phyloP scores from a whole-genome alignment of 2,888 invertebrate genomes.

The Pycnomerus fuliginosus region DNA sequence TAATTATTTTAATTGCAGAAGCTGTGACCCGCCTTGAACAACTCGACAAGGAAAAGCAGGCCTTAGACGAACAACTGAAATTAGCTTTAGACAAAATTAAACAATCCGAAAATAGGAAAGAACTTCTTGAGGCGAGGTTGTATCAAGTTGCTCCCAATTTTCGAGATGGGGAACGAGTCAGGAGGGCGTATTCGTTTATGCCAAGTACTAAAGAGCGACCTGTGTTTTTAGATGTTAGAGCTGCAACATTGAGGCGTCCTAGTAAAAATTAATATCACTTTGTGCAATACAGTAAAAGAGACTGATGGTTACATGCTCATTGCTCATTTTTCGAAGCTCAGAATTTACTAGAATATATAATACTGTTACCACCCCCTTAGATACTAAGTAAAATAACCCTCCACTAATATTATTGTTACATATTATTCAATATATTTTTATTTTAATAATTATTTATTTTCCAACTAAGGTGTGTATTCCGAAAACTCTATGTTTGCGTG shows the following conservation, averaged over 20 bases:
- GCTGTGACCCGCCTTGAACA: conserved; percentile 70
- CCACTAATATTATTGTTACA: not conserved
- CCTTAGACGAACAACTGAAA: conserved; percentile 69
- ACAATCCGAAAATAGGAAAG: conserved; percentile 64
- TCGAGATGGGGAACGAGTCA: conserved; percentile 60
- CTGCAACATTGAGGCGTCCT: conserved; percentile 44
- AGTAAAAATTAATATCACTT: conserved; percentile 32
- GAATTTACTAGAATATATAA: not conserved
- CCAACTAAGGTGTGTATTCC: too few species aligned
- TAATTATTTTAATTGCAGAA: conserved; percentile 56
- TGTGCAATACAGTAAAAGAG: too few species aligned
- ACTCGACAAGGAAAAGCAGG: conserved; percentile 69
- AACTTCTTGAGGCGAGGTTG: conserved; percentile 59
- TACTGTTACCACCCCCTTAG: not conserved
- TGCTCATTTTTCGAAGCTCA: not conserved
- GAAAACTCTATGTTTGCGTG: too few species aligned
- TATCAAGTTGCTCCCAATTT: conserved; percentile 57
- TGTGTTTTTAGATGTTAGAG: conserved; percentile 49
- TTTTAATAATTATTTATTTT: not conserved
- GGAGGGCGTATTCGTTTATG: conserved; percentile 69
- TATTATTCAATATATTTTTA: not conserved
- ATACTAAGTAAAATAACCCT: not conserved
- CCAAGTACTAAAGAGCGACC: conserved; percentile 63
- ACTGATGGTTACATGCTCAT: too few species aligned
- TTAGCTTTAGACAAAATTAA: conserved; percentile 69